phyloP scores from a whole-genome alignment of 2,797 vertebrate genomes.

The Scleropages formosus region DNA sequence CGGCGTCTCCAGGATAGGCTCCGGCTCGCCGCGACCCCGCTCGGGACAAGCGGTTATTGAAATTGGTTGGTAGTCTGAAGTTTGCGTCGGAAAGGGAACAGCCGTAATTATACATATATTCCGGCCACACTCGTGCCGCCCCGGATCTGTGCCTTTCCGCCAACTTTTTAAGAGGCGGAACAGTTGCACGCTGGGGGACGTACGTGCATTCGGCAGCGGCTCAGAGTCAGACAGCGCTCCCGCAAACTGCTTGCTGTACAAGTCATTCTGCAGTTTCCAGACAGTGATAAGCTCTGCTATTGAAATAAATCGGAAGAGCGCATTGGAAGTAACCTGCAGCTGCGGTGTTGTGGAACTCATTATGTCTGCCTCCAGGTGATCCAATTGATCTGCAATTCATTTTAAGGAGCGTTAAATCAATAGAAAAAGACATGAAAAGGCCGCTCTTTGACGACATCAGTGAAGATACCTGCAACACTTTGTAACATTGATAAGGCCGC shows the following conservation, averaged over 20 bases:
- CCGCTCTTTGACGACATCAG: conserved; percentile 67
- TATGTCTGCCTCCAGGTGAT: conserved; percentile 72
- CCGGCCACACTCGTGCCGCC: too few species aligned
- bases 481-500: conserved; percentile 54
- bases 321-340: conserved; percentile 56
- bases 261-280: conserved; percentile 28
- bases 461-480: conserved; percentile 71
- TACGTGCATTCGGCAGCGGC: too few species aligned
- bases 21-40: too few species aligned
- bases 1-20: too few species aligned
- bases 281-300: conserved; percentile 30
- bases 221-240: too few species aligned
- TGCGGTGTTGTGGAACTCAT: conserved; percentile 65
- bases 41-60: too few species aligned
- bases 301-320: conserved; percentile 33
- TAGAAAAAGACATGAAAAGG: conserved; percentile 73
- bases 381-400: conserved; percentile 80
- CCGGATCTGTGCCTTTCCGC: too few species aligned
- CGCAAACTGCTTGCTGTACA: conserved; percentile 12
- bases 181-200: too few species aligned
- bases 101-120: too few species aligned
- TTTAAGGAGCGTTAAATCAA: conserved; percentile 74
- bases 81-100: too few species aligned
- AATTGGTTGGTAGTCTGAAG: too few species aligned
- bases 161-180: too few species aligned